These are phyloP conservation scores for Amblyornis subalaris DNA, from an alignment of 2,113 vertebrate species.

Conservation along the genomic window DNA sequence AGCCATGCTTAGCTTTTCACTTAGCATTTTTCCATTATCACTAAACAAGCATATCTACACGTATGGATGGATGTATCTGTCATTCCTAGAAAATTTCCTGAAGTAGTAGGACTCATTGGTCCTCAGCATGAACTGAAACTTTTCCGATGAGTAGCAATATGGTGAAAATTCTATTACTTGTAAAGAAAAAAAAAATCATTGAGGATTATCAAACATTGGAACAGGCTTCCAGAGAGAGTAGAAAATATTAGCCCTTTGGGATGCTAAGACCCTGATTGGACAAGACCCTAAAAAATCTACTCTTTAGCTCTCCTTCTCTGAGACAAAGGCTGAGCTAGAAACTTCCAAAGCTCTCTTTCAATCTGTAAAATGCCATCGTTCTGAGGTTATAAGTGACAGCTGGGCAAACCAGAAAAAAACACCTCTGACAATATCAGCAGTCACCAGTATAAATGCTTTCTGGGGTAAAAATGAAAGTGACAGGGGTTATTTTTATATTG, in stretches of 20 bases:
- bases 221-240: not conserved
- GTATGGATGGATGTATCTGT: not conserved
- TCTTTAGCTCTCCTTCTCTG: not conserved
- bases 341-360: not conserved
- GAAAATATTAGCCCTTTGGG: not conserved
- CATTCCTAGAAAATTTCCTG: not conserved
- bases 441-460: not conserved
- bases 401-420: not conserved
- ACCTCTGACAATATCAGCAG: not conserved
- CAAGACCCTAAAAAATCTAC: not conserved
- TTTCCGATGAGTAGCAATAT: not conserved
- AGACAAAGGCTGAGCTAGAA: not conserved
- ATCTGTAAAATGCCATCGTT: not conserved
- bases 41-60: not conserved
- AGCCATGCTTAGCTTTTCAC: not conserved
- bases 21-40: not conserved
- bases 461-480: not conserved
- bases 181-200: not conserved
- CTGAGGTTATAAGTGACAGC: not conserved
- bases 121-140: not conserved
- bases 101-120: not conserved
- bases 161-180: not conserved
- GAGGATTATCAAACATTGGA: not conserved
- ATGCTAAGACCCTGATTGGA: not conserved
- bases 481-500: not conserved